Evolutionary conservation across 2,113 vertebrate species (phyloP), one percentile per base, ranked within the genome.

Genomic region (Ciconia boyciana): DNA sequence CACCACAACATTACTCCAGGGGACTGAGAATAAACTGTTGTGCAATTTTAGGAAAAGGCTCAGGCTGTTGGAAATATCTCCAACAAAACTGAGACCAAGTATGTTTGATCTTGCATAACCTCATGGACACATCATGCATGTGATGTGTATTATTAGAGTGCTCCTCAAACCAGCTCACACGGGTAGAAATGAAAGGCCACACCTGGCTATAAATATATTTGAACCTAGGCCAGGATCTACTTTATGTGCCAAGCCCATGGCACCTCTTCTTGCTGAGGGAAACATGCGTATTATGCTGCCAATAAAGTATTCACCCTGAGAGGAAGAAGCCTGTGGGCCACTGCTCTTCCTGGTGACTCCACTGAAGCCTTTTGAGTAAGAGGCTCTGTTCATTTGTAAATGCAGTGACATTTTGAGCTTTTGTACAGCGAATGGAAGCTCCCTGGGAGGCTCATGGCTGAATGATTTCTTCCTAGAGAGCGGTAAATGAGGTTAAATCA

Each of bases 361-460:
- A 11, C 25, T 80, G 87, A 93, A 95, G 92, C 85, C 91, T 91
- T 97, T 93, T 95, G 92, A 97, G 91, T 86, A 34, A 94, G 94
- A 95, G 55, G 77, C 89, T 98, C 82, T 93, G 94, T 97, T 98
- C 93, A 86, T 97, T 97, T 98, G 95, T 95, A 98, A 98, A 97
- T 93, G 92, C 1, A 28, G 92, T 98, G 98, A 98, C 97, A 98
- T 98, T 98, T 98, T 76, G 93, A 96, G 96, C 94, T 97, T 97
- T 96, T 98, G 94, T 98, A 83, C 94, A 89, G 86, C 26, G 52
- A 93, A 70, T 1, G 28, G 95, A 97, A 97, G 90, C 89, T 57
- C 97, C 94, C 97, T 82, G 90, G 97, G 97, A 97, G 95, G 87
- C 95, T 97, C 55, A 49, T 74, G 71, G 94, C 91, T 96, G 94